A percentile compares a stretch with the other conserved stretches of the same genome.
Evolutionary conservation across 2,888 invertebrate genomes (phyloP).

Genomic region (Myopa tessellatipennis): DNA sequence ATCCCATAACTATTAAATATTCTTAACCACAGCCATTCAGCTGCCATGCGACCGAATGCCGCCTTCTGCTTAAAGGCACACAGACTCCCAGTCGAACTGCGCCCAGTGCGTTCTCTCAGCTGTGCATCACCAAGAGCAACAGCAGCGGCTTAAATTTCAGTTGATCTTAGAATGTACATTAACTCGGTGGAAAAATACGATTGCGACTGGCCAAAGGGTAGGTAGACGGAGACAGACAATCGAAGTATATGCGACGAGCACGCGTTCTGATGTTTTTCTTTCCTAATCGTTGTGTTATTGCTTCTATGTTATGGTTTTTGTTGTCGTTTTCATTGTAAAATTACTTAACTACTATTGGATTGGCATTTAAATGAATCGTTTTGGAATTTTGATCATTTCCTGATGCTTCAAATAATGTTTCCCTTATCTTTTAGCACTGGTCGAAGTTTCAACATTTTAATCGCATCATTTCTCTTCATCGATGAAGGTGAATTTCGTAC

Average conservation of each 20-base stretch:
- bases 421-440: background rate
- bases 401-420: constrained; percentile 13
- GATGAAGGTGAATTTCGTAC: background rate
- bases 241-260: constrained; percentile 17
- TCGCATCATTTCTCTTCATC: background rate
- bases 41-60: constrained; percentile 9
- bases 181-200: background rate
- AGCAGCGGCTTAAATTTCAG: constrained; percentile 1
- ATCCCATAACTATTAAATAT: constrained; percentile 20
- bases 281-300: background rate
- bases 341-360: constrained; percentile 7
- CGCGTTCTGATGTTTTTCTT: background rate
- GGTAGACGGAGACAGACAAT: background rate
- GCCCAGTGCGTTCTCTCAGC: background rate
- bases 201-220: background rate
- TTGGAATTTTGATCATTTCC: constrained; percentile 18
- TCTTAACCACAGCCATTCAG: constrained; percentile 14
- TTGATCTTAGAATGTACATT: constrained; percentile 18
- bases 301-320: background rate
- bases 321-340: background rate
- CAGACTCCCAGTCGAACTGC: background rate
- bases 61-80: background rate
- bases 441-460: background rate
- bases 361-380: constrained; percentile 27
- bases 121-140: background rate